Evolutionary conservation across 1,140 invertebrate genomes (phyloP).

Genomic region (Drosophila teissieri): DNA sequence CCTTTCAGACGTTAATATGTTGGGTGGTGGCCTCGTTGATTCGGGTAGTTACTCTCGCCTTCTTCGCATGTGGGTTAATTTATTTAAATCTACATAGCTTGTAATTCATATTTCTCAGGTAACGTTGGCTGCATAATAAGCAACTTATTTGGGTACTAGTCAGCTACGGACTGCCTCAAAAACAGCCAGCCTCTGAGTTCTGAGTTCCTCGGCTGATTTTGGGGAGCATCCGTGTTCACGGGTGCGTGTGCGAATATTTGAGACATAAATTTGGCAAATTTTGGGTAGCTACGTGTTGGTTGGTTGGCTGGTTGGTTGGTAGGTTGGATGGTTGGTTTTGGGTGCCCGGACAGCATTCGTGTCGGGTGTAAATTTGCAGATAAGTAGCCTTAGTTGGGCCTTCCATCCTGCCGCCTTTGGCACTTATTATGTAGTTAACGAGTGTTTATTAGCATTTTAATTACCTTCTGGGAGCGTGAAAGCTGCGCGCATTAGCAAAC

Average conservation of each 20-base stretch:
- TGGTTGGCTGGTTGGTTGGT: neutral
- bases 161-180: conserved; percentile 19
- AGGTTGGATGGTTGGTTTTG: neutral
- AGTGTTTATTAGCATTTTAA: conserved; percentile 83
- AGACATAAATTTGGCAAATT: conserved; percentile 77
- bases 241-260: conserved; percentile 65
- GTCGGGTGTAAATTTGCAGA: conserved; percentile 79
- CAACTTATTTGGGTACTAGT: conserved; percentile 24
- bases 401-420: conserved; percentile 43
- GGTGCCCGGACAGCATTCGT: conserved; percentile 15
- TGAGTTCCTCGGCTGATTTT: conserved; percentile 10
- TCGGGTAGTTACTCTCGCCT: conserved; percentile 15
- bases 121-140: conserved; percentile 72
- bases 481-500: conserved; percentile 74
- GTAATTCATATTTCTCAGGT: conserved; percentile 77
- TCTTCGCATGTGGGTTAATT: conserved; percentile 61
- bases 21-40: neutral
- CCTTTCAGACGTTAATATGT: neutral
- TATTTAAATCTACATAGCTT: conserved; percentile 80
- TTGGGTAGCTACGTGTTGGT: conserved; percentile 55
- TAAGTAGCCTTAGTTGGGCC: conserved; percentile 76
- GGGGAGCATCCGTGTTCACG: conserved; percentile 8
- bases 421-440: conserved; percentile 80
- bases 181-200: conserved; percentile 13
- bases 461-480: conserved; percentile 80